Evolutionary conservation across 2,113 vertebrate species (phyloP), one percentile per base, ranked within the genome.

Genomic region (Salvator merianae): DNA sequence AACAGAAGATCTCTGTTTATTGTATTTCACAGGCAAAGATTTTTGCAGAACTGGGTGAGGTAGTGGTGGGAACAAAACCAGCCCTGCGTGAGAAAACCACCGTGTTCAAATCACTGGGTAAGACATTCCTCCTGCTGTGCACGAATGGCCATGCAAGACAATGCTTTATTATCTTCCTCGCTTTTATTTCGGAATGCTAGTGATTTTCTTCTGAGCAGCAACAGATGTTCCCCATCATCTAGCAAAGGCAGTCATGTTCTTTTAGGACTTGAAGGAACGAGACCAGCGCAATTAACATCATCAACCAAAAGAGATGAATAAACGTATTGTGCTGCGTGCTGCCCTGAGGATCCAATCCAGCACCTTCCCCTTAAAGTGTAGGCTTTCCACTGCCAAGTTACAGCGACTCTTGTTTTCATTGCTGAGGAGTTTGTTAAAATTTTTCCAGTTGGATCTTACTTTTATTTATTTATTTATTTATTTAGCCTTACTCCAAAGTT

Each of bases 71-170:
- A 75, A 95, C 91, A 0, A 97, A 97, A 91, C 94, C 97, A 63
- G 98, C 97, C 14, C 82, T 94, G 85, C 91, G 94, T 92, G 97
- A 98, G 90, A 98, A 97, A 94, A 99, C 97, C 4, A 99, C 99
- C 0, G 96, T 99, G 73, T 99, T 99, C 94, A 99, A 99, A 91
- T 99, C 98, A 0, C 90, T 99, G 82, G 98, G 98, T 99, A 96
- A 97, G 96, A 66, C 69, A 70, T 84, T 40, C 40, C 38, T 63
- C 73, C 62, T 82, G 40, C 81, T 81, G 62, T 82, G 76, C 88
- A 30, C 72, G 66, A 68, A 82, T 70, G 76, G 3, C 86, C 88
- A 65, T 68, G 55, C 89, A 66, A 88, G 83, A 87, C 88, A 84
- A 88, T 84, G 89, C 89, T n/a, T 72, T 87, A 62, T 90, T 90